phyloP scores from a whole-genome alignment of 2,888 invertebrate species.

The Mycalesis mineus region DNA sequence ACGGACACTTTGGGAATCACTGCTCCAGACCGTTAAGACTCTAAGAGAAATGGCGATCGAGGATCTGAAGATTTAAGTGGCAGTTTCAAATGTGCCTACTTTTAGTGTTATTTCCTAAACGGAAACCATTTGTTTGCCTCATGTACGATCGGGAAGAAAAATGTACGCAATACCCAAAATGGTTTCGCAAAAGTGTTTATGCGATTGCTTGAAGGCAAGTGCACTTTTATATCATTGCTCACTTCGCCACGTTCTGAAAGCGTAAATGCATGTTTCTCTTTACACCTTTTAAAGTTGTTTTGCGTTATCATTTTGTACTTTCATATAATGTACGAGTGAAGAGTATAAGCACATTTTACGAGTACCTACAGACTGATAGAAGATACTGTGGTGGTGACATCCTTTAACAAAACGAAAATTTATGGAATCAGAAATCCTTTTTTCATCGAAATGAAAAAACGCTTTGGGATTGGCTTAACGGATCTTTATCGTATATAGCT shows the following conservation, averaged over 20 bases:
- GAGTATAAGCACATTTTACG: not conserved
- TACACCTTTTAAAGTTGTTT: constrained; percentile 15
- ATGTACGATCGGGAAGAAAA: constrained; percentile 63
- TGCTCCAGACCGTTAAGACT: constrained; percentile 56
- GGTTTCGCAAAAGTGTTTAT: constrained; percentile 52
- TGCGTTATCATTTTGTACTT: constrained; percentile 11
- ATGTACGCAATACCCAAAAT: constrained; percentile 53
- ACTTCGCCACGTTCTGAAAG: constrained; percentile 29
- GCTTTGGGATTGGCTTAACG: too few species aligned
- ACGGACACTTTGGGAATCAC: constrained; percentile 15
- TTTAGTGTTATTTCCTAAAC: constrained; percentile 76
- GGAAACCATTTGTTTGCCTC: constrained; percentile 74
- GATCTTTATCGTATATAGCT: too few species aligned
- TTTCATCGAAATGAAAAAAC: too few species aligned
- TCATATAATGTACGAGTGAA: constrained; percentile 1
- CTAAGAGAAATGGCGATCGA: constrained; percentile 73
- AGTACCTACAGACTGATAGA: not conserved
- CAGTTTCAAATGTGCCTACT: constrained; percentile 76
- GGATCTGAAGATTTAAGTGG: constrained; percentile 75
- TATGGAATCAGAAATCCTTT: too few species aligned
- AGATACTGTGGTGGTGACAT: not conserved
- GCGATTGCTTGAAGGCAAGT: constrained; percentile 39
- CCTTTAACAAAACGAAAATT: not conserved
- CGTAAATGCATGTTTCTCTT: constrained; percentile 18
- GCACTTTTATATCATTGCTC: constrained; percentile 40